These are phyloP conservation scores for Aldabrachelys gigantea DNA, from an alignment of 2,113 vertebrate species.

Conservation along the genomic window DNA sequence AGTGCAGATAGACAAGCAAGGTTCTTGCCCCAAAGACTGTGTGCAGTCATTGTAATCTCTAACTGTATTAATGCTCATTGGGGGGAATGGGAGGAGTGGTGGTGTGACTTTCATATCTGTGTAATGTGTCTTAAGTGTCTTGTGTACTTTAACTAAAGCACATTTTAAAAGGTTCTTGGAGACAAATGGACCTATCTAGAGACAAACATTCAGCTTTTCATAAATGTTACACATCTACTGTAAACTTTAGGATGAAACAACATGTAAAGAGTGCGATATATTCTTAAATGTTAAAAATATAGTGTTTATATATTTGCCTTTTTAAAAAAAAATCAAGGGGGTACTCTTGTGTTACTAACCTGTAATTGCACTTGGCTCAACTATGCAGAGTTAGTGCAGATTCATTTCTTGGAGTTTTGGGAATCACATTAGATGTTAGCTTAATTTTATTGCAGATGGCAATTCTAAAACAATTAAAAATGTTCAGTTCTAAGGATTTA, in stretches of 20 bases:
- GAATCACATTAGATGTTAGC: background rate
- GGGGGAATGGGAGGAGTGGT: background rate
- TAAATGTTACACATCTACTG: slow-evolving; percentile 15
- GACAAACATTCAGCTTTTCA: background rate
- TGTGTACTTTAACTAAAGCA: slow-evolving; percentile 27
- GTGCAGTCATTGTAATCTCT: slow-evolving; percentile 36
- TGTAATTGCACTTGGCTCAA: slow-evolving; percentile 13
- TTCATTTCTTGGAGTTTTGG: background rate
- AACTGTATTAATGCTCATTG: background rate
- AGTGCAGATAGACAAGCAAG: slow-evolving; percentile 5
- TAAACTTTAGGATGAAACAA: slow-evolving; percentile 34
- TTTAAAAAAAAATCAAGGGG: background rate
- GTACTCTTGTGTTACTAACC: background rate
- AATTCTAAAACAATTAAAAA: background rate
- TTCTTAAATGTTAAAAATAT: slow-evolving; percentile 8
- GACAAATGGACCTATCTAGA: background rate
- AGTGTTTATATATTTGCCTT: background rate
- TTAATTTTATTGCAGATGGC: background rate
- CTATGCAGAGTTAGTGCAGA: slow-evolving; percentile 31
- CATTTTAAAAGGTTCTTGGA: slow-evolving; percentile 3
- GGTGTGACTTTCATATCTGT: slow-evolving; percentile 25
- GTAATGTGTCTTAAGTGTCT: background rate
- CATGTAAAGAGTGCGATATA: background rate
- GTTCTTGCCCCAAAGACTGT: slow-evolving; percentile 33
- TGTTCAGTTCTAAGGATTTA: background rate